Conservation (phyloP, 2,888 invertebrate species). For the Dinocampus coccinellae region DNA sequence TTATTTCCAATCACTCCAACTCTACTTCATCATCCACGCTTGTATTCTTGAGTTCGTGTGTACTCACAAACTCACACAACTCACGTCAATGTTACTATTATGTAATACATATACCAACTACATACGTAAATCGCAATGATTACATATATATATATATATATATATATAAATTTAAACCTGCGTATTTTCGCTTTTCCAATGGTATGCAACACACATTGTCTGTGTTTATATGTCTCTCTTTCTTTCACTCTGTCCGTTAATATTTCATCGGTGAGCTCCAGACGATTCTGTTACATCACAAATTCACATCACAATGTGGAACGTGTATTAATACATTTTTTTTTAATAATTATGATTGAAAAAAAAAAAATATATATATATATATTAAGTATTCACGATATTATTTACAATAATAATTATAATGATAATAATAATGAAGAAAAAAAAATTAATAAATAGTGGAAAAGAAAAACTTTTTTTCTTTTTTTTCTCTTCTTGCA, state of each 20-base stretch:
- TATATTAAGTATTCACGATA: no score
- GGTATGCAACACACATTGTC: background rate
- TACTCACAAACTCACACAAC: slow-evolving; percentile 5
- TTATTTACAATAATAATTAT: no score
- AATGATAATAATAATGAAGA: no score
- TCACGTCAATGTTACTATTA: background rate
- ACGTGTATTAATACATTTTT: background rate
- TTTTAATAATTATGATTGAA: no score
- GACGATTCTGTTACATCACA: background rate
- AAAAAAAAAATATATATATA: no score
- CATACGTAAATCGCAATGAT: background rate
- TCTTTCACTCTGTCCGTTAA: background rate
- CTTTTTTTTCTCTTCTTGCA: no score
- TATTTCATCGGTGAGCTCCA: background rate
- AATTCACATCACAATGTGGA: background rate
- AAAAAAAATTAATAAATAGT: no score
- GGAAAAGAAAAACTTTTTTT: no score
- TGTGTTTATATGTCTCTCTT: background rate
- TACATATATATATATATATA: background rate
- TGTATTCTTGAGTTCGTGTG: slow-evolving; percentile 2
- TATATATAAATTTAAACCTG: background rate
- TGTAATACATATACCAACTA: background rate
- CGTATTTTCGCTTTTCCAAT: background rate
- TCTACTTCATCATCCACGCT: background rate
- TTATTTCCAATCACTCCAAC: background rate